Conservation (phyloP, 2,797 vertebrate genomes). For the Coranthus polyacanthus region DNA sequence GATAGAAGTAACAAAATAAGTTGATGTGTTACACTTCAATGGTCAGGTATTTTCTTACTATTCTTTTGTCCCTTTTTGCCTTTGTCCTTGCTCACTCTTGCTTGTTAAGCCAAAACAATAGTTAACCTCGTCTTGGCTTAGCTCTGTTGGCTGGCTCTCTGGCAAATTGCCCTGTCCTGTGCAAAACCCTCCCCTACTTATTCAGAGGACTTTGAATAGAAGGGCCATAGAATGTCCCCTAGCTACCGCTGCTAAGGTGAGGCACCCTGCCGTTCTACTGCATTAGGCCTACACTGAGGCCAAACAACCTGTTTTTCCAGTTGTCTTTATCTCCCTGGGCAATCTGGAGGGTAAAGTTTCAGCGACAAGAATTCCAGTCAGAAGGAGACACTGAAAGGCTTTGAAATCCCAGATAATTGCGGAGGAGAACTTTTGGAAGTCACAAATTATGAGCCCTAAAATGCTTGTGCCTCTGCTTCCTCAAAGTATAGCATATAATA, state of each 20-base stretch:
- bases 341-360: slow-evolving; percentile 79
- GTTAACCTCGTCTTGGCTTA: slow-evolving; percentile 85
- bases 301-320: slow-evolving; percentile 87
- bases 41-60: slow-evolving; percentile 81
- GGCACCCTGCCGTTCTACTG: slow-evolving; percentile 76
- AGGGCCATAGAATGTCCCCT: slow-evolving; percentile 82
- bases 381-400: slow-evolving; percentile 58
- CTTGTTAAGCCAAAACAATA: slow-evolving; percentile 88
- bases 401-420: slow-evolving; percentile 73
- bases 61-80: slow-evolving; percentile 76
- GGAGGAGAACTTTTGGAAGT: slow-evolving; percentile 58
- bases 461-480: slow-evolving; percentile 15
- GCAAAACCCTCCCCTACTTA: slow-evolving; percentile 78
- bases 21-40: slow-evolving; percentile 78
- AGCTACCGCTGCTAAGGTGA: slow-evolving; percentile 86
- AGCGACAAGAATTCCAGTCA: slow-evolving; percentile 61
- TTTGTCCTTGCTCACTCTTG: slow-evolving; percentile 87
- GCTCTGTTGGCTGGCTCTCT: slow-evolving; percentile 85
- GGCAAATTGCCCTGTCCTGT: slow-evolving; percentile 86
- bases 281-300: slow-evolving; percentile 74
- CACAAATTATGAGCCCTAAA: slow-evolving; percentile 52
- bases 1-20: slow-evolving; percentile 75
- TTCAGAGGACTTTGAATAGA: slow-evolving; percentile 84
- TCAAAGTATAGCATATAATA: slow-evolving; percentile 28
- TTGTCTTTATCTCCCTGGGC: slow-evolving; percentile 81